Base-by-base conservation (phyloP, 1,140 invertebrate species). In the Musca vetustissima region DNA sequence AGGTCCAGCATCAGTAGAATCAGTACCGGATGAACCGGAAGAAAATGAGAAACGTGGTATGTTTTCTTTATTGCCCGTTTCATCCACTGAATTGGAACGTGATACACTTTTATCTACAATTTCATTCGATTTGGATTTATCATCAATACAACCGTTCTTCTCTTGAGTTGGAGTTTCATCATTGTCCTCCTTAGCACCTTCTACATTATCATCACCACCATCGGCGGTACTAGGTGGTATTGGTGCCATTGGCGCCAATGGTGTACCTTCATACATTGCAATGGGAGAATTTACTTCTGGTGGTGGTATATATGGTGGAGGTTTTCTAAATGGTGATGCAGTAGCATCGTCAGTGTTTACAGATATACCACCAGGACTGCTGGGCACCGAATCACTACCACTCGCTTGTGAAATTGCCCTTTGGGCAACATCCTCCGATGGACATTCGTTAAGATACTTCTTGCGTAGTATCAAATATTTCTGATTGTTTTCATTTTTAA, bases 381-480 rank as follows among this genome's bases (percentile, higher is more conserved):
- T 73, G 0, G 78, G 76, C 4, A 72, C 75, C 7, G 75, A 68
- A 71, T 77, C 77, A 8, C 68, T 65, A 1, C 47, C 69, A 7
- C 53, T 64, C 8, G 78, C 74, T 7, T 76, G 72, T 14, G 73
- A 73, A 19, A 84, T 76, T 14, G 83, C 73, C 4, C 82, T 76
- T 32, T 82, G 77, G 22, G 77, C 80, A 78, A 84, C 72, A 77
- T 80, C 74, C 71, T 85, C 84, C 71, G 84, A 76, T 74, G 84
- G 83, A 67, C 83, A 82, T 67, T 79, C 78, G 76, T 74, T 74
- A 1, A 86, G 80, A 73, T 89, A 94, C 77, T 90, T 92, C 77
- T 89, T 90, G 81, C 93, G 93, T 9, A 96, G 83, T 50, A 93
- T 89, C 50, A 96, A 82, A 83, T 89, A 93, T 81, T 95, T 96